Conservation (phyloP, 2,113 vertebrate species). For the Coracopsis vasa region DNA sequence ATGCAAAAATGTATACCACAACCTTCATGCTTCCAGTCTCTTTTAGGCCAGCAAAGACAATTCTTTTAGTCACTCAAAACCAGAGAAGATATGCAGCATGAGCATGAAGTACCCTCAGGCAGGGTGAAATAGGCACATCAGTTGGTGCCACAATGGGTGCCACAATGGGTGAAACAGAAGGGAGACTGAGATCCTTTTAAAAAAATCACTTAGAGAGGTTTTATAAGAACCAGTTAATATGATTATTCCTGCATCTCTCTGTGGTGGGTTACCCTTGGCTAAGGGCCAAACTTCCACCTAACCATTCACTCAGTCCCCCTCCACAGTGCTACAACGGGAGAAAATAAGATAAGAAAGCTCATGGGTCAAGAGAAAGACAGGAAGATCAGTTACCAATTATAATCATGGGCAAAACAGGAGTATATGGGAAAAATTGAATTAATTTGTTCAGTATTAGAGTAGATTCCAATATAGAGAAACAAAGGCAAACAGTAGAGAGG, state of each 20-base stretch:
- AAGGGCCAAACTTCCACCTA: not conserved
- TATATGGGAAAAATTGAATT: not conserved
- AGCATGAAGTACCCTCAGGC: not conserved
- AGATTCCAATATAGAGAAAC: not conserved
- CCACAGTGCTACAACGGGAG: not conserved
- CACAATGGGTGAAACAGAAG: not conserved
- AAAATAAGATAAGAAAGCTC: not conserved
- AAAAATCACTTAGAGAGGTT: not conserved
- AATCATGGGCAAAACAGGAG: not conserved
- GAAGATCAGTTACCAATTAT: not conserved
- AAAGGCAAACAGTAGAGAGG: not conserved
- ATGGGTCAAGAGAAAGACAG: not conserved
- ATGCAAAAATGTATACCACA: not conserved
- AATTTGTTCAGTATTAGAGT: not conserved
- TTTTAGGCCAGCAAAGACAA: not conserved
- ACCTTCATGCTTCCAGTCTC: not conserved
- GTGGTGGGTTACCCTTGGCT: not conserved
- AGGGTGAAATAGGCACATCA: not conserved
- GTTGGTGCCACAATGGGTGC: too few species aligned
- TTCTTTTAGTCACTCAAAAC: not conserved
- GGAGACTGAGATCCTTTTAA: not conserved
- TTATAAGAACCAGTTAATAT: not conserved
- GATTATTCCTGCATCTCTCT: not conserved
- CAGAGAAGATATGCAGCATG: not conserved
- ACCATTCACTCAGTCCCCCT: not conserved